phyloP scores from a whole-genome alignment of 2,797 vertebrate genomes.

The Chromis chromis region DNA sequence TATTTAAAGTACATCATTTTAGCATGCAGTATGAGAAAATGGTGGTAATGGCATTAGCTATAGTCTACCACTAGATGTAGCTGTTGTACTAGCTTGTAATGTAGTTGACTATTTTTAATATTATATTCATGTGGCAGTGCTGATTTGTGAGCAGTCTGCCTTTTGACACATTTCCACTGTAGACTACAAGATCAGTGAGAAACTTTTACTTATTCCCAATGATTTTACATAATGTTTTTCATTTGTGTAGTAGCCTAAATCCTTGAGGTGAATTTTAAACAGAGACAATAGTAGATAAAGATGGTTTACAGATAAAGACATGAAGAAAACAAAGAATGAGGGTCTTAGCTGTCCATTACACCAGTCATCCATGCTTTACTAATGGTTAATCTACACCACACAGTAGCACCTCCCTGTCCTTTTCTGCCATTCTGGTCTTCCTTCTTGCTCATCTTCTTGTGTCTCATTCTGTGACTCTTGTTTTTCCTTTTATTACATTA shows the following conservation, averaged over 20 bases:
- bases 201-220: no score
- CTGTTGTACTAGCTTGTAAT: background rate
- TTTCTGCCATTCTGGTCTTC: background rate
- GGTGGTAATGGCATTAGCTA: background rate
- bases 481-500: background rate
- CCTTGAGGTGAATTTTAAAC: background rate
- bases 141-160: background rate
- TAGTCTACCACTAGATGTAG: constrained; percentile 1
- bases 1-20: background rate
- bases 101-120: background rate
- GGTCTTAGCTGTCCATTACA: constrained; percentile 15
- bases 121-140: background rate
- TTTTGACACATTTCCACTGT: background rate
- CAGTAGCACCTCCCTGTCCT: constrained; percentile 27
- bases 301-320: no score
- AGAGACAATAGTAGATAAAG: background rate
- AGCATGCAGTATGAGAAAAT: background rate
- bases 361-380: constrained; percentile 11
- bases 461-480: background rate
- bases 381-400: constrained; percentile 46
- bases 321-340: background rate
- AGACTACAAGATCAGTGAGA: background rate
- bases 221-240: no score
- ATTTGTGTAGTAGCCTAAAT: background rate
- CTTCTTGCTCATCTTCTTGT: background rate